Base-by-base conservation (phyloP, 2,113 vertebrate genomes). In the Nematolebias whitei region DNA sequence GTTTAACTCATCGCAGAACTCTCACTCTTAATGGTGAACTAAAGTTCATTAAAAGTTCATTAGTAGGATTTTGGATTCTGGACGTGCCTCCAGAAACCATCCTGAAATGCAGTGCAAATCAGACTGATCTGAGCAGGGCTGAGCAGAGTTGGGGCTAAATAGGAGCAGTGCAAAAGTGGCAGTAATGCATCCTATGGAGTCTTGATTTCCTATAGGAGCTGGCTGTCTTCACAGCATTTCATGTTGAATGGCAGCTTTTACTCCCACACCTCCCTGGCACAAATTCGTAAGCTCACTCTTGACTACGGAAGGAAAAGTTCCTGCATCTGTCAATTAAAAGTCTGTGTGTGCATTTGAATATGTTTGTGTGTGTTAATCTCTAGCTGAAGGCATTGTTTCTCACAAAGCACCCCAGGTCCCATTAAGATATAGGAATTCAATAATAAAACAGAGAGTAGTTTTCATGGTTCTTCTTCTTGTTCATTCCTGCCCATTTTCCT, bases 381-480 rank as follows among this genome's bases (percentile, higher is more conserved):
- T 29, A 48, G 29, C 61, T 49, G 50, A 61, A 60, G 45, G 54
- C 55, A 8, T 57, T 39, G 39, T 39, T 73, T 39, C 62, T 67
- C 55, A 69, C 61, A 20, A 62, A 2, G 26, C 64, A 76, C 63
- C 68, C 0, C 45, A 57, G 67, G 47, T 65, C 69, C 29, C 3
- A 59, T 43, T 44, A 52, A 61, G 56, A 74, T 63, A 23, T 15
- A 38, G n/a, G 60, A 57, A 59, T 60, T 61, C 52, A 70, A 63
- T 45, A 11, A 49, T 53, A 50, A 45, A 57, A 39, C 22, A 63
- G 62, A 59, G 61, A 65, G 53, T 58, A 49, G 38, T 76, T 89
- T 85, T 77, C 80, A 71, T 54, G 20, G 66, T 66, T 40, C 63
- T 47, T 67, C 76, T 88, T 93, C 90, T 88, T 82, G 61, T 73